Base-by-base conservation (phyloP, 2,888 invertebrate genomes). In the Luperina testacea region DNA sequence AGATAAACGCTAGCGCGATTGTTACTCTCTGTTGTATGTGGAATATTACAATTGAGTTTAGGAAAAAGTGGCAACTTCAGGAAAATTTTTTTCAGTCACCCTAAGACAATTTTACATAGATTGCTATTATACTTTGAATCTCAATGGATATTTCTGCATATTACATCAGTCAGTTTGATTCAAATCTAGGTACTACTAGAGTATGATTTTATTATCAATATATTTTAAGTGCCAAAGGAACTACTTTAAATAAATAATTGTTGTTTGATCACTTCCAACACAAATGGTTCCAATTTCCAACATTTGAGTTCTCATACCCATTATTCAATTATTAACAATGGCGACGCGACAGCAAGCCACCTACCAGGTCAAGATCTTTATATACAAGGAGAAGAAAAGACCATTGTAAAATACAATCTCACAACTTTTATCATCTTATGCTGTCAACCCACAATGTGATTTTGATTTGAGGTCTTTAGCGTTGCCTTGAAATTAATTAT, bases 291-390 rank as follows among this genome's bases (percentile, higher is more conserved):
- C 77, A 80, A 83, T 83, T 80, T 83, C 45, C 8, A 64, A 82
- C 59, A 65, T 81, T 85, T 61, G n/a, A 85, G 51, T 72, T 38
- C 63, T 69, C 57, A 64, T 57, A 32, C 27, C 84, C 84, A 81
- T 84, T 81, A 81, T 81, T 84, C 70, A 80, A 80, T 84, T 70
- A 84, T 27, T 38, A 82, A 81, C 81, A 73, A 82, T 70, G 45
- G 73, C 15, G 17, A 59, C 9, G 24, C 32, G 8, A 38, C 27
- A 24, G 53, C 59, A 20, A 69, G 24, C 27, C 38, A 24, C 17
- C 17, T 42, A 24, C 4, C 63, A 24, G 45, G 32, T 78, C 38
- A 65, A 65, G 42, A 70, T 70, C 8, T 63, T 83, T 53, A 80
- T 67, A 77, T 61, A 75, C 57, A 38, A 63, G 53, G 38, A 73